Evolutionary conservation across 2,888 invertebrate genomes (phyloP), one percentile per base, ranked within the genome.

Genomic region (Mactromeris polynyma): DNA sequence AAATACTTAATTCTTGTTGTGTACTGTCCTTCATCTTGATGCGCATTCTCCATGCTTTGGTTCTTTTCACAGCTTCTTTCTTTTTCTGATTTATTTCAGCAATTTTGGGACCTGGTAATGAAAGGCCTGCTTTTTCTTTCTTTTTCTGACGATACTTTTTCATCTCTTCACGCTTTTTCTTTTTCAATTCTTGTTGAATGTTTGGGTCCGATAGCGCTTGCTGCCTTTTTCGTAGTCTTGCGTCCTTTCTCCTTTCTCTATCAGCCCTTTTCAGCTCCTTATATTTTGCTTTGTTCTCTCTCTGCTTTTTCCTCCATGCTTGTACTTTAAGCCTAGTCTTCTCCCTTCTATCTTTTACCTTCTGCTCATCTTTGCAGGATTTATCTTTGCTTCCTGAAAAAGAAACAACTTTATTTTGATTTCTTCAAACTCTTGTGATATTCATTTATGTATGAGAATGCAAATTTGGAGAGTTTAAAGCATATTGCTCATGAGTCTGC

Each of bases 51-150:
- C 88, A 89, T 33, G 31, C 21, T 73, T 86, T 78, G 7, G 91
- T 88, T 85, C 88, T 86, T 58, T 84, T 80, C 17, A 89, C 89
- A 81, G 89, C 87, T 40, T 83, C 26, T 79, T 89, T 85, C 69
- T 87, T 91, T 79, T 77, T 86, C 40, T 21, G 0, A 42, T 31
- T 33, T 64, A 38, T 1, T 73, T 36, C 54, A 26, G 31, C 36
- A 31, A 0, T 81, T 81, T 89, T 87, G 6, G 42, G 33, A 31
- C 26, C 54, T 77, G 11, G 17, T 40, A 11, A 40, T 40, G 40
- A 40, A 42, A 54, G 26, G 26, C 3, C 33, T 17, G 14, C 1
- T 40, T 46, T 33, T 80, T 26, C 17, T 33, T 19, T n/a, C 14
- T 51, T 40, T 78, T 77, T 90, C 69, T 78, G 54, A n/a, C 84